phyloP scores from a whole-genome alignment of 2,888 invertebrate species.

The Cabera pusaria region DNA sequence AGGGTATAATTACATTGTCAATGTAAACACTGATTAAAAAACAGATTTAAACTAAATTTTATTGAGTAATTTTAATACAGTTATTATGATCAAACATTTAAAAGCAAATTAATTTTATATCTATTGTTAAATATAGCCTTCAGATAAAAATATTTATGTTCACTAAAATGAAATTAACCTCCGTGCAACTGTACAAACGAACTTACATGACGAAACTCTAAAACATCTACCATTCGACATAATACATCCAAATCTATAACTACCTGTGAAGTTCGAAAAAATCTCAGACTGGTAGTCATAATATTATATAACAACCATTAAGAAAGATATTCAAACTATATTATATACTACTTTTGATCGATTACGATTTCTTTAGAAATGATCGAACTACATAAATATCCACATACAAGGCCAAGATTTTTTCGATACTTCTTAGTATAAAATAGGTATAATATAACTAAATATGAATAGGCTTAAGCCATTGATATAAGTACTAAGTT shows the following conservation, averaged over 20 bases:
- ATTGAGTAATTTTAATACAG: conserved; percentile 70
- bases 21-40: conserved; percentile 37
- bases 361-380: too few species aligned
- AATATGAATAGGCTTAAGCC: conserved; percentile 13
- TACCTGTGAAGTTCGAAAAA: conserved; percentile 1
- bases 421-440: conserved; percentile 10
- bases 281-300: too few species aligned
- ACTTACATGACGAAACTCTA: conserved; percentile 49
- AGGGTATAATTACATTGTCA: too few species aligned
- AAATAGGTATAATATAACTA: conserved; percentile 18
- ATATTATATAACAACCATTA: too few species aligned
- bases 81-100: conserved; percentile 57
- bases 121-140: conserved; percentile 61
- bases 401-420: conserved; percentile 1
- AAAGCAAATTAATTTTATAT: conserved; percentile 64
- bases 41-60: conserved; percentile 62
- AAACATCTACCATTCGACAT: conserved; percentile 41
- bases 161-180: conserved; percentile 57
- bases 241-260: conserved; percentile 33
- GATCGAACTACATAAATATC: too few species aligned
- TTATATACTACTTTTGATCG: too few species aligned
- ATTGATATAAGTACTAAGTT: too few species aligned
- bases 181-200: conserved; percentile 72
- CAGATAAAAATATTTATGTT: conserved; percentile 55
- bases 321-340: too few species aligned